Evolutionary conservation across 2,797 vertebrate species (phyloP), one percentile per base, ranked within the genome.

Genomic region (Serranus cabrilla): DNA sequence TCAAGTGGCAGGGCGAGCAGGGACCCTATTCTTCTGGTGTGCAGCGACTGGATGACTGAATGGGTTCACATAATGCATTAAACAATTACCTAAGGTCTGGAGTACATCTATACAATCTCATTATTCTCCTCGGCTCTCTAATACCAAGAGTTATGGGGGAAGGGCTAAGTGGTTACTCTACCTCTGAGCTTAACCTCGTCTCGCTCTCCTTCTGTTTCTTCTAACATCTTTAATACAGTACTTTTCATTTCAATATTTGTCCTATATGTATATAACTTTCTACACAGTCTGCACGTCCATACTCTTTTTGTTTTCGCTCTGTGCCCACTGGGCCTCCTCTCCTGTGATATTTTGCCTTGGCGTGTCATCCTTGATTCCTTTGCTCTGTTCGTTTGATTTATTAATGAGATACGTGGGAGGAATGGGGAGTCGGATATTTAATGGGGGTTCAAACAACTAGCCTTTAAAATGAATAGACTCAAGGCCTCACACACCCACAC

Each of bases 11-110:
- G 13, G 11, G 10, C 43, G 7, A 63, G 39, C 11, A 5, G 20
- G 52, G 40, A 62, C 57, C 2, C 11, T 2, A 21, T 27, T 71
- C 21, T 27, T 14, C 51, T 71, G 51, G 31, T 46, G 7, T 46
- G 61, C 25, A 78, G 39, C 23, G 71, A 57, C 50, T 61, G 16
- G 16, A 64, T 57, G 43, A 73, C 42, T 76, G 60, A 72, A 61
- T 11, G 18, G 50, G 21, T 62, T 12, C 58, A 68, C 54, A 62
- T 58, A 72, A 78, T 61, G 52, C 55, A 87, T 89, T 82, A 80
- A 86, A 73, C 66, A 89, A 88, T 91, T 84, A 81, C 69, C 71
- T 77, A 58, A 71, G 77, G 67, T 71, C 84, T 85, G 77, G 47
- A 77, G 65, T 58, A 74, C 20, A 67, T 80, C 78, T 52, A 43